These are phyloP conservation scores for Zingel zingel DNA, from an alignment of 2,113 vertebrate species.

Conservation along the genomic window DNA sequence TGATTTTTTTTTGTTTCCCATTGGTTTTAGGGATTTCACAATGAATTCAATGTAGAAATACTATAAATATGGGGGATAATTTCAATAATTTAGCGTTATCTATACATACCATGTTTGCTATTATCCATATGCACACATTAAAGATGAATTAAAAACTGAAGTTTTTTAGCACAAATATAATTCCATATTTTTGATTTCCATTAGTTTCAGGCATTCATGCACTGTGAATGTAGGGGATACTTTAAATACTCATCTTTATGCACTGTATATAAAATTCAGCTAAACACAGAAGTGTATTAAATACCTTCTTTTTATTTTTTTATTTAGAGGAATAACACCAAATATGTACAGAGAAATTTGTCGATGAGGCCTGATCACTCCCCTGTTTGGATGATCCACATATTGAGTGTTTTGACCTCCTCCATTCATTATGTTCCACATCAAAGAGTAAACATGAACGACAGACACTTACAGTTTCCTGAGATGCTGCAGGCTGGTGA, in stretches of 20 bases:
- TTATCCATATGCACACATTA: background rate
- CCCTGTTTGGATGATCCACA: conserved; percentile 45
- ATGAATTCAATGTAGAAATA: background rate
- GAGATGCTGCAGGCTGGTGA: conserved; percentile 73
- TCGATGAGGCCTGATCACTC: background rate
- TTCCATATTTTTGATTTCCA: background rate
- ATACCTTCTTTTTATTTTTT: background rate
- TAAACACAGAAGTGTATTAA: background rate
- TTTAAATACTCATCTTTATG: background rate
- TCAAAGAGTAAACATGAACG: conserved; percentile 67
- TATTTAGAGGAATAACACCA: background rate
- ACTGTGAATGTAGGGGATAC: background rate
- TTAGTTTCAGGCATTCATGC: background rate
- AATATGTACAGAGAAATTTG: background rate
- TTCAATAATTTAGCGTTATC: background rate
- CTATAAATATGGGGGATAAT: background rate
- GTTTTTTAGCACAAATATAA: background rate
- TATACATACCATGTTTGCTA: background rate
- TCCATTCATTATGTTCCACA: conserved; percentile 60
- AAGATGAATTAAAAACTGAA: background rate
- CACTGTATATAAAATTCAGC: background rate
- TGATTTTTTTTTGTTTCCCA: background rate
- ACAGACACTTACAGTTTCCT: conserved; percentile 71
- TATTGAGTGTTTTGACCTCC: conserved; percentile 62
- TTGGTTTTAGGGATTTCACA: background rate